These are phyloP conservation scores for Trichopoda pennipes DNA, from an alignment of 2,888 invertebrate genomes.

Conservation along the genomic window DNA sequence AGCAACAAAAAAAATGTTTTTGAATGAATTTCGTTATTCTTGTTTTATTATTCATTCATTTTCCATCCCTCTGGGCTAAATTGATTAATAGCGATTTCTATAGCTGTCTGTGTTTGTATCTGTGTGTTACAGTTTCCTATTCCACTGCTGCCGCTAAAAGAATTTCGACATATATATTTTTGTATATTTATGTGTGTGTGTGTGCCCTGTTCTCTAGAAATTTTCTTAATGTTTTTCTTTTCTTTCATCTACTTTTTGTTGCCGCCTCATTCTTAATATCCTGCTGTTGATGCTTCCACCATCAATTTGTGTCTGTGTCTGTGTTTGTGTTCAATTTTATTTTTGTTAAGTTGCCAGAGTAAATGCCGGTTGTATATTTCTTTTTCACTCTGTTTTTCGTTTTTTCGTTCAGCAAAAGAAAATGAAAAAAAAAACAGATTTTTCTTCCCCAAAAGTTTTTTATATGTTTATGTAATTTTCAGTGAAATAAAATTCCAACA, in stretches of 20 bases:
- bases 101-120: background rate
- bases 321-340: background rate
- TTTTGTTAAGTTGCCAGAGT: background rate
- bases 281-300: constrained; percentile 1
- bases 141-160: background rate
- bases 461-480: constrained; percentile 25
- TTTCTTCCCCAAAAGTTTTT: constrained; percentile 9
- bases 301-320: background rate
- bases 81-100: constrained; percentile 1
- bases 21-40: constrained; percentile 72
- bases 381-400: background rate
- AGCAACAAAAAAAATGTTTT: constrained; percentile 76
- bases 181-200: too few relatives aligned
- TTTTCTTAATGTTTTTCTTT: constrained; percentile 28
- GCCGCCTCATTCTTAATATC: constrained; percentile 28
- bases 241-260: constrained; percentile 26
- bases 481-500: constrained; percentile 54
- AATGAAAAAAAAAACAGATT: background rate
- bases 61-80: background rate
- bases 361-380: constrained; percentile 23
- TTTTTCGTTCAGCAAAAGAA: constrained; percentile 12
- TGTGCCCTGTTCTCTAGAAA: background rate
- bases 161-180: too few relatives aligned
- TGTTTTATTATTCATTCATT: background rate
- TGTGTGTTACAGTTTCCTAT: constrained; percentile 3